Percentiles rank a stretch among this genome's conserved stretches.
phyloP scores from a whole-genome alignment of 2,113 vertebrate genomes.

The zebrafish (Danio rerio) region GRCz12tu NC_133192.1:59269001-59269500 shows the following conservation, averaged over 20 bases:
- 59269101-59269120: slow-evolving; percentile 80
- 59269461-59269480: too few relatives aligned
- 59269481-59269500: too few relatives aligned
- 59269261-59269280: slow-evolving; percentile 73
- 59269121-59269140: slow-evolving; percentile 68
- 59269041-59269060: slow-evolving; percentile 57
- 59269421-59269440: background rate
- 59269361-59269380: background rate
- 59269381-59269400: background rate
- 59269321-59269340: slow-evolving; percentile 23
- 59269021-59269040: background rate
- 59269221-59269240: slow-evolving; percentile 69
- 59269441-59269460: background rate
- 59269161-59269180: slow-evolving; percentile 65
- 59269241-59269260: slow-evolving; percentile 78
- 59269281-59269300: slow-evolving; percentile 68
- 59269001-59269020: slow-evolving; percentile 67
- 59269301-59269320: slow-evolving; percentile 63
- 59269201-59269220: slow-evolving; percentile 77
- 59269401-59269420: background rate
- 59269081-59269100: slow-evolving; percentile 59
- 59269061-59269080: slow-evolving; percentile 70
- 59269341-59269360: background rate
- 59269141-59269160: slow-evolving; percentile 66
- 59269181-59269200: slow-evolving; percentile 75